These are phyloP conservation scores for Drosophila carrolli DNA, from an alignment of 1,140 invertebrate species.

Conservation along the genomic window DNA sequence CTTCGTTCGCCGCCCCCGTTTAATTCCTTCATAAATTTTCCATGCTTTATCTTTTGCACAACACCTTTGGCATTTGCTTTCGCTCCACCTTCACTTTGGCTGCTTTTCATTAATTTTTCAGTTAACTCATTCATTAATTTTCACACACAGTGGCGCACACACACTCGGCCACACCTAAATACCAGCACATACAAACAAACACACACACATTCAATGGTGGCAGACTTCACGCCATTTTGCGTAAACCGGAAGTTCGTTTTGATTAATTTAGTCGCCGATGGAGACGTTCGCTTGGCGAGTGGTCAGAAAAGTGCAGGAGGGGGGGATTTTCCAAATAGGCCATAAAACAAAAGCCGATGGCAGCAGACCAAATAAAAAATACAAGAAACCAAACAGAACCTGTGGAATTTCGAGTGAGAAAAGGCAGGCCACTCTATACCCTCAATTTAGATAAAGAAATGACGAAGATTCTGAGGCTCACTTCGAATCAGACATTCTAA, in stretches of 20 bases:
- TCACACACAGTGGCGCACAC: conserved; percentile 60
- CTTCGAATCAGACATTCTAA: background rate
- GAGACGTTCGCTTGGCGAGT: conserved; percentile 61
- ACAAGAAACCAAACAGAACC: conserved; percentile 9
- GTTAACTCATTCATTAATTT: conserved; percentile 83
- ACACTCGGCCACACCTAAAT: conserved; percentile 21
- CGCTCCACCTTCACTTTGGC: conserved; percentile 37
- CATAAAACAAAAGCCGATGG: conserved; percentile 65
- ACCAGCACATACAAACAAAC: conserved; percentile 3
- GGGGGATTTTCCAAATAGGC: conserved; percentile 51
- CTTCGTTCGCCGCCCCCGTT: conserved; percentile 11
- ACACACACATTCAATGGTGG: conserved; percentile 47
- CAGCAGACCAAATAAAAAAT: conserved; percentile 27
- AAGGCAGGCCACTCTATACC: conserved; percentile 8
- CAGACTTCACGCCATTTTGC: conserved; percentile 82
- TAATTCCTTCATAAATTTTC: conserved; percentile 77
- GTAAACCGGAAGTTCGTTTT: conserved; percentile 84
- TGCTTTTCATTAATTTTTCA: conserved; percentile 83
- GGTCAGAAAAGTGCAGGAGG: conserved; percentile 30
- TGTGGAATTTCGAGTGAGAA: conserved; percentile 17
- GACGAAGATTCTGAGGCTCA: background rate
- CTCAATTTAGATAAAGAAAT: conserved; percentile 1
- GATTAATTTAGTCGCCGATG: conserved; percentile 82
- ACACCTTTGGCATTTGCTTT: conserved; percentile 69
- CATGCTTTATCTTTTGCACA: conserved; percentile 79